phyloP scores from a whole-genome alignment of 2,113 vertebrate species.

The Callaeas wilsoni region DNA sequence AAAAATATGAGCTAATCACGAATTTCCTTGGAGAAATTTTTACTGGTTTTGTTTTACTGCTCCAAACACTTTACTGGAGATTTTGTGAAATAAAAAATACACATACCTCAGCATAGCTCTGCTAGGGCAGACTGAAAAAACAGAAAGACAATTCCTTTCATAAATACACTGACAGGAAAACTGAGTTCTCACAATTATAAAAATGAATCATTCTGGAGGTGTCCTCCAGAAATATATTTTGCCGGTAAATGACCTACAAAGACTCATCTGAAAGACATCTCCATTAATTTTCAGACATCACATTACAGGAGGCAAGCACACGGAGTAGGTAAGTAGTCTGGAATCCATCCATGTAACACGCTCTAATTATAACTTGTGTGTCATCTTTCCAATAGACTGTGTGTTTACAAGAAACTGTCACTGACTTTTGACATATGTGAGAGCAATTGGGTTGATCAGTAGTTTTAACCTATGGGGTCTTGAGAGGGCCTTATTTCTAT shows the following conservation, averaged over 20 bases:
- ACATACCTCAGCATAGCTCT: fast-evolving
- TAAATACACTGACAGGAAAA: neutral
- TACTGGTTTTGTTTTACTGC: neutral
- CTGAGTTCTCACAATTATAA: neutral
- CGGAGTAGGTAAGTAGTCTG: neutral
- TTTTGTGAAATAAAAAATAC: neutral
- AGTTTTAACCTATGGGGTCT: neutral
- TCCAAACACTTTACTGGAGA: neutral
- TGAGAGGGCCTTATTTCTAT: neutral
- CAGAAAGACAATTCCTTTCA: neutral
- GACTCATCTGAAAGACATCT: neutral
- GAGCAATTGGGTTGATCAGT: neutral
- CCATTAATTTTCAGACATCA: neutral
- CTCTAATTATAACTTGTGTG: neutral
- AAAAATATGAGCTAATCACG: neutral
- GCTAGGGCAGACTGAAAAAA: neutral
- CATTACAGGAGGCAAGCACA: neutral
- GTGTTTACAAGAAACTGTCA: slow-evolving; percentile 8
- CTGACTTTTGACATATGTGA: neutral
- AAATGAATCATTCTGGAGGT: neutral
- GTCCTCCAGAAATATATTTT: neutral
- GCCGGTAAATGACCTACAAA: neutral
- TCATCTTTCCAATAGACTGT: neutral
- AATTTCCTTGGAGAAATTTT: neutral
- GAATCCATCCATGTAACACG: neutral